Evolutionary conservation across 2,888 invertebrate species (phyloP).

Genomic region (Eilema sororculum): DNA sequence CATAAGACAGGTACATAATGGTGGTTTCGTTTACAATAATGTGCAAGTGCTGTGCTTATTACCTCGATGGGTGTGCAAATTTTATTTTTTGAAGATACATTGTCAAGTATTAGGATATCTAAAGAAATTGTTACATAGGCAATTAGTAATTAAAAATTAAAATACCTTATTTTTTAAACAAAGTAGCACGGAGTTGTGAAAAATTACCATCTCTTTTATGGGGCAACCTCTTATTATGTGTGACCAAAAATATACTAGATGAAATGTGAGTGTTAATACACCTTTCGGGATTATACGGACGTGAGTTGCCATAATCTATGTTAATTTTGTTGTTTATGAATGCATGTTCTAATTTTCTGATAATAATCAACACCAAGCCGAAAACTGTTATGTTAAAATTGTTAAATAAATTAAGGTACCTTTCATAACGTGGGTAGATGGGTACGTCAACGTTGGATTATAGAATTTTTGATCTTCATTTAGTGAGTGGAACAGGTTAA

Average conservation of each 20-base stretch:
- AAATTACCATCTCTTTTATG: no score
- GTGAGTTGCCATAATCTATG: not conserved
- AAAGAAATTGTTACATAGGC: no score
- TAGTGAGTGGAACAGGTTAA: not conserved
- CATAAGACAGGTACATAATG: no score
- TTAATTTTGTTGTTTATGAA: not conserved
- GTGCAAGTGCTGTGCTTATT: no score
- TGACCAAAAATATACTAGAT: not conserved
- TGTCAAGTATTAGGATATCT: no score
- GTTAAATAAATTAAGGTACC: slow-evolving; percentile 1
- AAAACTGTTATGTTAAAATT: slow-evolving; percentile 2
- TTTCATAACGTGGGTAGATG: not conserved
- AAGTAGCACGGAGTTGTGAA: not conserved
- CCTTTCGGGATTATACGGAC: not conserved
- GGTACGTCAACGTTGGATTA: not conserved
- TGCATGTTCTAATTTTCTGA: slow-evolving; percentile 2
- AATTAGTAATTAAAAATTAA: no score
- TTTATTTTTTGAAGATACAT: no score
- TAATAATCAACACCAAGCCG: not conserved
- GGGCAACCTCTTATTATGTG: not conserved
- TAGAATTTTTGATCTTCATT: not conserved
- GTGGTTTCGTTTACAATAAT: no score
- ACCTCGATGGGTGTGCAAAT: no score
- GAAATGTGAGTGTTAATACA: not conserved
- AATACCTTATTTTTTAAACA: not conserved